These are phyloP conservation scores for Euphonia xanthogaster DNA, from an alignment of 2,797 vertebrate species.

Conservation along the genomic window DNA sequence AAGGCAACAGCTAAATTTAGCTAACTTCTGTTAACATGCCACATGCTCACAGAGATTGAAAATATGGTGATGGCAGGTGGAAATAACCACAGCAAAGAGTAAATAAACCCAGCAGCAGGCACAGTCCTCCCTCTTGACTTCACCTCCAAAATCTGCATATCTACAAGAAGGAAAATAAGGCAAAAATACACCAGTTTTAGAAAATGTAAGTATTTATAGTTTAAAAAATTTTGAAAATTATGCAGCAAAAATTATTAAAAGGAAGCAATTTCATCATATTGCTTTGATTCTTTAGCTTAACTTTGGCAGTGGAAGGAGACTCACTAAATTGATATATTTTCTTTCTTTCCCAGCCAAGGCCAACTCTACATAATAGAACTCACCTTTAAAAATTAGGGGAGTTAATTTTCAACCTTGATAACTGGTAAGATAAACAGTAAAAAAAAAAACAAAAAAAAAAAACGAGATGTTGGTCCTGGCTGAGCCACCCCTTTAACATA, in stretches of 20 bases:
- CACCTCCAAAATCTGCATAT: neutral
- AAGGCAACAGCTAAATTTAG: constrained; percentile 1
- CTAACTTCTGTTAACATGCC: neutral
- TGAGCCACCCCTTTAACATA: neutral
- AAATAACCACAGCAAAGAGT: constrained; percentile 8
- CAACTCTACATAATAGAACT: neutral
- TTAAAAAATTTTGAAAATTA: neutral
- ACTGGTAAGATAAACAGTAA: neutral
- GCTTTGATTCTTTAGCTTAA: neutral
- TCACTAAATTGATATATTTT: neutral
- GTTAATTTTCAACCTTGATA: neutral
- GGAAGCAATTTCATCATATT: neutral
- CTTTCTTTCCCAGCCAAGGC: neutral
- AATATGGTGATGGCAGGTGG: neutral
- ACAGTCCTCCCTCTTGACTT: neutral
- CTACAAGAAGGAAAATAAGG: neutral
- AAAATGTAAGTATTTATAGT: neutral
- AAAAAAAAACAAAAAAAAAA: no score
- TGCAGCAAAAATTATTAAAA: neutral
- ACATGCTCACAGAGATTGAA: neutral
- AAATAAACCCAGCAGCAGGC: neutral
- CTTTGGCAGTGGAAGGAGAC: neutral
- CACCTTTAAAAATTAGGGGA: neutral
- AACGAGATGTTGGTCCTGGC: neutral
- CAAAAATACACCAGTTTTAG: neutral